Percentiles rank a stretch among this genome's conserved stretches.
Evolutionary conservation across 2,888 invertebrate genomes (phyloP).

Genomic region (Noctua comes): DNA sequence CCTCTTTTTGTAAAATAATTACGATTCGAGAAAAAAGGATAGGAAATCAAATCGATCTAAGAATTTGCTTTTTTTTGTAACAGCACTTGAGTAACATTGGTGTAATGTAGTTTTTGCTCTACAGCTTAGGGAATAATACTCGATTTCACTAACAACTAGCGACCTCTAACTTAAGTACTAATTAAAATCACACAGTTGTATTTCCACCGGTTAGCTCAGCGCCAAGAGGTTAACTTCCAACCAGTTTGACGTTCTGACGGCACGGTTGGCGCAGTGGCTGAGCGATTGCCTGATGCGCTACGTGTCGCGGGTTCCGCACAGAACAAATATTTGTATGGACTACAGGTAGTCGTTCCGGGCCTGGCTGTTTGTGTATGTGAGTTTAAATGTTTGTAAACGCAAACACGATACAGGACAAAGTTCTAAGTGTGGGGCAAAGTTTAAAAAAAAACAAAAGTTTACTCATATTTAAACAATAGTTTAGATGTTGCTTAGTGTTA

Average conservation of each 20-base stretch:
- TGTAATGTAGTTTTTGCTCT: not conserved
- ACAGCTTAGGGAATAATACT: not conserved
- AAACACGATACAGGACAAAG: no score
- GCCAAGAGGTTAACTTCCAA: not conserved
- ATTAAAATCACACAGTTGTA: no score
- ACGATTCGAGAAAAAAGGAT: slow-evolving; percentile 7
- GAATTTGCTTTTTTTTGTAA: not conserved
- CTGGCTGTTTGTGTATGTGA: no score
- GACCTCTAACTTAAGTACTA: not conserved
- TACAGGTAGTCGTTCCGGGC: no score
- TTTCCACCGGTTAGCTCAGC: not conserved
- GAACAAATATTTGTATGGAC: no score
- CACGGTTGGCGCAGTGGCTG: no score
- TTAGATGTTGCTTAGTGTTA: not conserved
- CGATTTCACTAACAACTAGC: not conserved
- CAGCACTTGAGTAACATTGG: not conserved
- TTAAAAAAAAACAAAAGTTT: no score
- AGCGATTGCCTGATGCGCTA: no score
- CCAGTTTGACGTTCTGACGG: not conserved
- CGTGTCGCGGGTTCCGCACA: no score
- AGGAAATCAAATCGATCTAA: not conserved
- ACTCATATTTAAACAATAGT: not conserved
- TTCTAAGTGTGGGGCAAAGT: no score
- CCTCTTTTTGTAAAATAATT: slow-evolving; percentile 30
- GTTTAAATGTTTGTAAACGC: no score